Evolutionary conservation across 2,113 vertebrate species (phyloP).

Genomic region (Theristicus caerulescens): DNA sequence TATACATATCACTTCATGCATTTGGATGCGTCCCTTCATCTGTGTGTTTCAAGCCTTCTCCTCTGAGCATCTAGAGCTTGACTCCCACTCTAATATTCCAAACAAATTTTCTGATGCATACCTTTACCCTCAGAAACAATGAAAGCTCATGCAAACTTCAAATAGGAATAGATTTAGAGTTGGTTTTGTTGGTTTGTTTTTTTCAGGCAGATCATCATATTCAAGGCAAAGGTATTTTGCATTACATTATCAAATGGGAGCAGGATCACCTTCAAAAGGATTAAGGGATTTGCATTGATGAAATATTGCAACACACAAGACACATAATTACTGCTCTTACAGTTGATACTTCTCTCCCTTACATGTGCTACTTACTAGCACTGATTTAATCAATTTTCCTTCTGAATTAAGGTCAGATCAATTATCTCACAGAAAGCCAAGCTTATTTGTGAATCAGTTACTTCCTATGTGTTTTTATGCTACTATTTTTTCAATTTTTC

Average conservation of each 20-base stretch:
- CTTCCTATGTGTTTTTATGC: not conserved
- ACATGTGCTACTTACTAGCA: not conserved
- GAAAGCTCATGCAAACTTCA: not conserved
- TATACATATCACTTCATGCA: not conserved
- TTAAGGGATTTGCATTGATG: not conserved
- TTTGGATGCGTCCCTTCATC: not conserved
- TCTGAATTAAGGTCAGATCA: not conserved
- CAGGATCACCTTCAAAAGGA: not conserved
- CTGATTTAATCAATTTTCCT: not conserved
- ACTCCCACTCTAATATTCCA: not conserved
- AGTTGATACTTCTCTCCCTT: not conserved
- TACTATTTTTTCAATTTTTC: not conserved
- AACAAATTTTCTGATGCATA: not conserved
- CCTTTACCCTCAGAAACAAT: not conserved
- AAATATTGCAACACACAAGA: constrained; percentile 29
- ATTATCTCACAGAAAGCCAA: not conserved
- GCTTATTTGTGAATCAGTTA: not conserved
- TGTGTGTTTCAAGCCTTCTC: not conserved
- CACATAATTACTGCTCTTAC: not conserved
- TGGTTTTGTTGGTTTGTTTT: not conserved
- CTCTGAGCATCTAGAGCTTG: not conserved
- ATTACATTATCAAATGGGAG: not conserved
- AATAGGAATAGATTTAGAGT: not conserved
- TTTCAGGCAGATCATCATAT: not conserved
- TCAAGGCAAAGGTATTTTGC: not conserved